phyloP scores from a whole-genome alignment of 1,140 invertebrate species.

The Adoxophyes honmai region DNA sequence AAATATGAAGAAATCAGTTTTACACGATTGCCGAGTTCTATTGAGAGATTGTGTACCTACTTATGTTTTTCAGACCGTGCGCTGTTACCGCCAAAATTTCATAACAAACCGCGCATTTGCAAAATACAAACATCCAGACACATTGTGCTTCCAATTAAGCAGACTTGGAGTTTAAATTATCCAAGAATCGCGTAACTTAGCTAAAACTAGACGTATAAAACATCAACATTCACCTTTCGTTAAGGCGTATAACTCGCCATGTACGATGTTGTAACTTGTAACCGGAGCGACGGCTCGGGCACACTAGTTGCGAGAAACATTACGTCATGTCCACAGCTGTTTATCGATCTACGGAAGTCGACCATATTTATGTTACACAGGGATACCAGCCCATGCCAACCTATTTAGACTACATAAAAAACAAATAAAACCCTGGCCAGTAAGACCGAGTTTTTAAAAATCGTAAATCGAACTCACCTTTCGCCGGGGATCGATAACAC shows the following conservation, averaged over 20 bases:
- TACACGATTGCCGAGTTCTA: too few species aligned
- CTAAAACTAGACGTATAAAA: conserved; percentile 3
- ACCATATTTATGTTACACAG: conserved; percentile 28
- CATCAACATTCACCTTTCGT: conserved; percentile 9
- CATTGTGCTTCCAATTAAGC: too few species aligned
- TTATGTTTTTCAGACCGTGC: too few species aligned
- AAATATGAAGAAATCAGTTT: too few species aligned
- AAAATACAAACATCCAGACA: too few species aligned
- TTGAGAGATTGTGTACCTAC: too few species aligned
- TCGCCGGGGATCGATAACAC: conserved; percentile 41
- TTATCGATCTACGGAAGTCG: conserved; percentile 36
- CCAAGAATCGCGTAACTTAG: background rate
- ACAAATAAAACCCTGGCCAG: background rate
- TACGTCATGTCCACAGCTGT: conserved; percentile 27
- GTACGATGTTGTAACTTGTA: conserved; percentile 11
- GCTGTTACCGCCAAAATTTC: too few species aligned
- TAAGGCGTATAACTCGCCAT: background rate
- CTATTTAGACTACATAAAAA: background rate
- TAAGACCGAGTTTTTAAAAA: too few species aligned
- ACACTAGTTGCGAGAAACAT: conserved; percentile 13
- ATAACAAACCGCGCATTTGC: too few species aligned
- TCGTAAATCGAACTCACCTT: conserved; percentile 22
- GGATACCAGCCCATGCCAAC: background rate
- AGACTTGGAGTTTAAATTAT: too few species aligned
- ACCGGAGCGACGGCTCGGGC: background rate